Conservation (phyloP, 2,797 vertebrate genomes). For the Sebastolobus altivelis region DNA sequence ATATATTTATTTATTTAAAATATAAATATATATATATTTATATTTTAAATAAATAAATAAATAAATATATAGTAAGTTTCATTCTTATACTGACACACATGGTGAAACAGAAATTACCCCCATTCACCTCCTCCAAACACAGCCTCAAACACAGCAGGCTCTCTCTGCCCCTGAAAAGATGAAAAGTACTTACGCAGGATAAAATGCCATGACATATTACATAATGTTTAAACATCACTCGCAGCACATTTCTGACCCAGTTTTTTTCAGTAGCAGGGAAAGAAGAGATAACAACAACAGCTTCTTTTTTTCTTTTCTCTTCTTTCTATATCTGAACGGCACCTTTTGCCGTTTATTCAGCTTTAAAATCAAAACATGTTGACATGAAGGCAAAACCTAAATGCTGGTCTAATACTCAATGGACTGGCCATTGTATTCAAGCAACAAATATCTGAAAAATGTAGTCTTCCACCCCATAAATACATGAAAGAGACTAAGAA, state of each 20-base stretch:
- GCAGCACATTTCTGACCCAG: constrained; percentile 75
- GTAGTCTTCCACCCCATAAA: not conserved
- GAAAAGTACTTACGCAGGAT: constrained; percentile 57
- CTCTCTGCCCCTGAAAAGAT: constrained; percentile 48
- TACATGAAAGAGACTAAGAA: not conserved
- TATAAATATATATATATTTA: no score
- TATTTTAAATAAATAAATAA: no score
- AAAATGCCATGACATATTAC: constrained; percentile 75
- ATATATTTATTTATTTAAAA: no score
- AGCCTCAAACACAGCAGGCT: constrained; percentile 8
- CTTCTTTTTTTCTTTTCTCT: no score
- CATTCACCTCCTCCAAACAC: not conserved
- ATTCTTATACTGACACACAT: not conserved
- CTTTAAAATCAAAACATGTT: constrained; percentile 24
- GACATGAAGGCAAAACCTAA: constrained; percentile 13
- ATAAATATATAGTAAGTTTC: no score
- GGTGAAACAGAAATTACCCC: not conserved
- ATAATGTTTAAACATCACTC: constrained; percentile 76
- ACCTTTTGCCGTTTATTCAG: constrained; percentile 23
- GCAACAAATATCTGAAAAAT: not conserved
- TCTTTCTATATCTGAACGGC: constrained; percentile 43
- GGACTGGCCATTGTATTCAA: not conserved
- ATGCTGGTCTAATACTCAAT: not conserved
- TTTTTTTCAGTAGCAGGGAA: constrained; percentile 53
- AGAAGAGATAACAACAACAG: constrained; percentile 24